Base-by-base conservation (phyloP, 2,888 invertebrate genomes). In the Calameuta filiformis region DNA sequence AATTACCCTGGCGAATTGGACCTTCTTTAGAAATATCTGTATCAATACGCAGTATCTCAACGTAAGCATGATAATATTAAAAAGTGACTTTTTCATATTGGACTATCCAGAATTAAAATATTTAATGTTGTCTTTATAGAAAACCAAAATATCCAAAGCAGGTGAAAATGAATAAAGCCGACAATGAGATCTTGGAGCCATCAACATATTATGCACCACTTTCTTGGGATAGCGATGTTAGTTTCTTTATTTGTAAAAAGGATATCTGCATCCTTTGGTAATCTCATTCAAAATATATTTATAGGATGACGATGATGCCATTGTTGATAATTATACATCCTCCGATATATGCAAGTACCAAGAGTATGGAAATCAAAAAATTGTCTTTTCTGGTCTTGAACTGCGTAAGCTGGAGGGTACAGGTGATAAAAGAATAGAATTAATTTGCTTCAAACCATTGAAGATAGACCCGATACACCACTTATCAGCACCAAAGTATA, bases 391-490 rank as follows among this genome's bases (percentile, higher is more conserved):
- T 3, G n/a, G 11, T 35, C 73, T 69, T 9, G 86, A 87, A 82
- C 31, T 79, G 1, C 40, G 12, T 23, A n/a, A 3, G 11, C 68
- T 85, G 12, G 30, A 73, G 11, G 15, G 34, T 6, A 34, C 75
- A 1, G 37, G 73, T 9, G 31, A 77, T 34, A 76, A 75, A 31
- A 84, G 85, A 69, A 84, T 87, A 30, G 80, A 83, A 73, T 35
- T 87, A 69, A 79, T 87, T 33, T 84, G 84, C 35, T 79, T 83
- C 15, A 83, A 85, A 77, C 80, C 78, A 15, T 77, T 79, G 34
- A 76, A 33, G 6, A 73, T 76, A 40, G 79, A 84, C 35, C 78
- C 80, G 11, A 12, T 81, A n/a, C 79, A 82, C 75, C 84, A 85
- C 71, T 30, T 79, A 3, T 76, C 76, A 69, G 68, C 81, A 6